Evolutionary conservation across 2,113 vertebrate species (phyloP).

Genomic region (Nothoprocta pentlandii): DNA sequence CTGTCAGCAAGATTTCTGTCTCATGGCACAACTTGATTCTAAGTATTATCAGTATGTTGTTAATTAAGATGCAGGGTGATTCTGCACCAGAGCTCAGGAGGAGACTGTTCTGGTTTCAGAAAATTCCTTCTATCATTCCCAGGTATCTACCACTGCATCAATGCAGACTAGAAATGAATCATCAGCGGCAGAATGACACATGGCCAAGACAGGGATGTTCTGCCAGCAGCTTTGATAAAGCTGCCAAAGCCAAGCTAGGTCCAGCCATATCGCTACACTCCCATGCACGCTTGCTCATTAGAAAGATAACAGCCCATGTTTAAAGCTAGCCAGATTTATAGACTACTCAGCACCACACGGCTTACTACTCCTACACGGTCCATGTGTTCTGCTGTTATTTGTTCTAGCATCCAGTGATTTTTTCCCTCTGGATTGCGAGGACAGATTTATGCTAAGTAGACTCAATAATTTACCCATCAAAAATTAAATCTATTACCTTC

Average conservation of each 20-base stretch:
- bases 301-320: background rate
- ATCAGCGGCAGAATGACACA: background rate
- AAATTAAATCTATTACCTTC: constrained; percentile 80
- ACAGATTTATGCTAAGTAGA: background rate
- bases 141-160: background rate
- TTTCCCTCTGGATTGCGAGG: background rate
- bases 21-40: background rate
- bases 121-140: background rate
- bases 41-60: background rate
- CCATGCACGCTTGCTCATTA: background rate
- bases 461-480: background rate
- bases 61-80: background rate
- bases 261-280: background rate
- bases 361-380: background rate
- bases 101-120: background rate
- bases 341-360: background rate
- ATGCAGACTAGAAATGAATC: background rate
- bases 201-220: background rate
- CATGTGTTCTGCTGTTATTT: background rate
- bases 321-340: background rate
- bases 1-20: background rate
- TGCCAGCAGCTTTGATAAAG: background rate
- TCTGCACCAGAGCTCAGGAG: background rate
- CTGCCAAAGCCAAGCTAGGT: background rate
- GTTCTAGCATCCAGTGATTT: background rate